phyloP scores from a whole-genome alignment of 92 coral and sea anemone species.

The Pocillopora meandrina region DNA sequence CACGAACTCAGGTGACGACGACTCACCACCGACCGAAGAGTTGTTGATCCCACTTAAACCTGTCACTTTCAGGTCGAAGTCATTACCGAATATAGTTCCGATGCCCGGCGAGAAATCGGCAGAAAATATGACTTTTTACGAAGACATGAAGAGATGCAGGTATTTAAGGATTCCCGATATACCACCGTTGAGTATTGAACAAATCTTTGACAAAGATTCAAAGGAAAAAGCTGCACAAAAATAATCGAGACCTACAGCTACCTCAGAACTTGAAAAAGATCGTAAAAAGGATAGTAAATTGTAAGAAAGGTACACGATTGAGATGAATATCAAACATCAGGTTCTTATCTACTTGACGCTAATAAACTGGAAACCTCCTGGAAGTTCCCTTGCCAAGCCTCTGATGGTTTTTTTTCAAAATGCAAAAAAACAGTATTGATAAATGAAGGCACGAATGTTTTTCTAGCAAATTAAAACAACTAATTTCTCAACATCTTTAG shows the following conservation, averaged over 20 bases:
- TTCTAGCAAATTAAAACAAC: too few relatives aligned
- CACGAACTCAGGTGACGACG: not conserved
- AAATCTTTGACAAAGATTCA: slow-evolving; percentile 25
- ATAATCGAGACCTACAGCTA: not conserved
- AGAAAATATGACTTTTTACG: slow-evolving; percentile 18
- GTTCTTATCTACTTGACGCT: too few relatives aligned
- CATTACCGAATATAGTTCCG: slow-evolving; percentile 38
- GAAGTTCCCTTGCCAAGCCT: too few relatives aligned
- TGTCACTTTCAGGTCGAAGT: slow-evolving; percentile 24
- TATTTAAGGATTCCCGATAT: slow-evolving; percentile 35
- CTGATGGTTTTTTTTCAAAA: too few relatives aligned
- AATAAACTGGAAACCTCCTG: too few relatives aligned
- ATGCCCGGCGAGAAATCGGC: not conserved
- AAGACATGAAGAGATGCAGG: slow-evolving; percentile 40
- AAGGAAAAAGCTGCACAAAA: not conserved
- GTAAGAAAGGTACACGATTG: too few relatives aligned
- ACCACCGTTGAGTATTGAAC: slow-evolving; percentile 20
- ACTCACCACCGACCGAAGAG: slow-evolving; percentile 2
- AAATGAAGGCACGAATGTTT: too few relatives aligned
- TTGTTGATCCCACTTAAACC: slow-evolving; percentile 28
- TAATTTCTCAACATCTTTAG: too few relatives aligned
- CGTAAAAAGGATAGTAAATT: not conserved
- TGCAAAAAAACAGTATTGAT: too few relatives aligned
- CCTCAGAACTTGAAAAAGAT: not conserved
- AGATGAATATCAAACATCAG: too few relatives aligned